Percentiles rank a stretch among this genome's conserved stretches.
Evolutionary conservation across 1,140 invertebrate genomes (phyloP).

Genomic region (Halesus radiatus): DNA sequence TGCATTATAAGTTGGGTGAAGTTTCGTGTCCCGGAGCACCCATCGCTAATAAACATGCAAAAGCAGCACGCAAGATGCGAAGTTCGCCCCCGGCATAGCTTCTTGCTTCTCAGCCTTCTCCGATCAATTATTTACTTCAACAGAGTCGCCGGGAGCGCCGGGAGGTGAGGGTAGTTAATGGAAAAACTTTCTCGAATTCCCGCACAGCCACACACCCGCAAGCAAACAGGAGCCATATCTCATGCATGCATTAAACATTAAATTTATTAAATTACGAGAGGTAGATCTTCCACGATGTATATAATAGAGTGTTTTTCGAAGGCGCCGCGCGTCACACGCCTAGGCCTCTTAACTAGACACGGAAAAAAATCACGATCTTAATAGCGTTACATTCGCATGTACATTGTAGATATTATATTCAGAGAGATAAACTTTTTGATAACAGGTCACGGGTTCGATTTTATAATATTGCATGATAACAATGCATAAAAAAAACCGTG

Average conservation of each 20-base stretch:
- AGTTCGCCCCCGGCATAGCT: neutral
- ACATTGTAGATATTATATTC: too few relatives aligned
- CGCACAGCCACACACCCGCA: neutral
- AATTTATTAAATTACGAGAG: neutral
- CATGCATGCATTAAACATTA: constrained; percentile 1
- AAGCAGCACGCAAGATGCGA: constrained; percentile 30
- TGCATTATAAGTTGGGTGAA: constrained; percentile 1
- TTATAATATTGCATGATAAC: too few relatives aligned
- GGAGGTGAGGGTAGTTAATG: constrained; percentile 10
- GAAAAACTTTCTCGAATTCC: constrained; percentile 17
- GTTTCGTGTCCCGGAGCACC: constrained; percentile 5
- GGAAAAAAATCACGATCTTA: too few relatives aligned
- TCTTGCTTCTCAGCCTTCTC: constrained; percentile 7
- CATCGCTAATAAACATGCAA: constrained; percentile 32
- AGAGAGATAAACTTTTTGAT: too few relatives aligned
- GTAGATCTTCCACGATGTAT: neutral
- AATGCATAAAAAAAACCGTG: too few relatives aligned
- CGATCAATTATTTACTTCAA: constrained; percentile 32
- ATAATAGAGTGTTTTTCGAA: neutral
- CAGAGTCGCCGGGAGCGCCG: neutral
- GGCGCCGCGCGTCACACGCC: neutral
- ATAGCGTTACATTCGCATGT: too few relatives aligned
- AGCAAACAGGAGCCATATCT: constrained; percentile 5
- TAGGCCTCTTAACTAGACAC: neutral
- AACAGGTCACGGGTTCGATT: too few relatives aligned